phyloP scores from a whole-genome alignment of 2,797 vertebrate genomes.

The Parambassis ranga region DNA sequence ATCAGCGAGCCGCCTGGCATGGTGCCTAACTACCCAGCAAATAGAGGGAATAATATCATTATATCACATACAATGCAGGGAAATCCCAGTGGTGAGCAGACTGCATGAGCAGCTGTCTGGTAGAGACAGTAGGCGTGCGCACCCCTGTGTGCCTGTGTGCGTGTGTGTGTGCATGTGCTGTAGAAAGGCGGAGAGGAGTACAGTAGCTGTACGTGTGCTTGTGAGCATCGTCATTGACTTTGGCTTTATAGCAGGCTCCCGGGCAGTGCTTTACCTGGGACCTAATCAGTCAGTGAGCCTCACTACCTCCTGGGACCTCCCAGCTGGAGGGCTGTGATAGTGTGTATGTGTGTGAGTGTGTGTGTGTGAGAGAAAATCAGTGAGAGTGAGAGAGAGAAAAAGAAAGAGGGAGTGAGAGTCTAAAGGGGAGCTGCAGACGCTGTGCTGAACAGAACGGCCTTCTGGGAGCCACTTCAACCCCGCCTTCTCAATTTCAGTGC shows the following conservation, averaged over 20 bases:
- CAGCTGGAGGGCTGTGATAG: constrained; percentile 77
- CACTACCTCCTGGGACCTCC: constrained; percentile 80
- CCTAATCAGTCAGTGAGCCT: constrained; percentile 89
- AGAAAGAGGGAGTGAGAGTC: constrained; percentile 26
- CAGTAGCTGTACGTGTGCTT: constrained; percentile 31
- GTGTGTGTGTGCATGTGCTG: constrained; percentile 23
- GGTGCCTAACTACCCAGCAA: constrained; percentile 75
- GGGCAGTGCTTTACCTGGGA: constrained; percentile 87
- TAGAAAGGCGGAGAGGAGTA: constrained; percentile 25
- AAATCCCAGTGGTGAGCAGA: constrained; percentile 74
- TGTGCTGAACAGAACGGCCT: constrained; percentile 73
- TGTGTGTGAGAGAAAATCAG: constrained; percentile 5
- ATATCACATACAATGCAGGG: constrained; percentile 70
- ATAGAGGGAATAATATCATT: constrained; percentile 74
- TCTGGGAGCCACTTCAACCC: constrained; percentile 74
- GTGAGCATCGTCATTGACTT: constrained; percentile 82
- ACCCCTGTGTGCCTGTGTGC: constrained; percentile 12
- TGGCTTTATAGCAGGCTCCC: constrained; percentile 86
- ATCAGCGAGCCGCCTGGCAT: constrained; percentile 68
- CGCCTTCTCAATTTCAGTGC: constrained; percentile 74
- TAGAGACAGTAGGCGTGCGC: constrained; percentile 54
- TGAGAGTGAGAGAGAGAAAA: constrained; percentile 20
- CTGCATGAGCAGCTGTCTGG: constrained; percentile 73
- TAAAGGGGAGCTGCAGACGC: constrained; percentile 56
- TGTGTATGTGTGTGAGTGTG: constrained; percentile 15